Conservation (phyloP, 1,140 invertebrate genomes). For the Drosophila micromelanica region DNA sequence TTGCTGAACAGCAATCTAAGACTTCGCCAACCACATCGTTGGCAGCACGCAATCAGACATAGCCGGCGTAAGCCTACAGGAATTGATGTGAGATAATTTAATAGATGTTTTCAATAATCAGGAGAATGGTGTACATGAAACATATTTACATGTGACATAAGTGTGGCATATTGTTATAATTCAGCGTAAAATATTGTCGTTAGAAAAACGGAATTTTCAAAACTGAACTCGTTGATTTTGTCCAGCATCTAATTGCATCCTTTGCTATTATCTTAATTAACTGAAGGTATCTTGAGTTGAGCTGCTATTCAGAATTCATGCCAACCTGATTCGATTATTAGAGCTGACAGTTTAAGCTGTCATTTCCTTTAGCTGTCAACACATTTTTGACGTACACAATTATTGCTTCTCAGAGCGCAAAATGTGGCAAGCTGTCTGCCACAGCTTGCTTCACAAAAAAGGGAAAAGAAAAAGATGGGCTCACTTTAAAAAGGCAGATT, state of each 20-base stretch:
- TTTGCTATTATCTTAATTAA: slow-evolving; percentile 13
- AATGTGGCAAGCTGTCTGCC: background rate
- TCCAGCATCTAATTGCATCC: background rate
- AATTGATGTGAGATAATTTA: slow-evolving; percentile 1
- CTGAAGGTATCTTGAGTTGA: slow-evolving; percentile 1
- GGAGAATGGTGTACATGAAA: background rate
- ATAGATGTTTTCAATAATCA: background rate
- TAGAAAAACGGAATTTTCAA: too few relatives aligned
- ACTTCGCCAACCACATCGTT: background rate
- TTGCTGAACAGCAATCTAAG: slow-evolving; percentile 4
- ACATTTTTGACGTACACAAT: background rate
- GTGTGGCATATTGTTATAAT: too few relatives aligned
- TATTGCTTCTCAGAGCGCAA: background rate
- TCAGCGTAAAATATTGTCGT: too few relatives aligned
- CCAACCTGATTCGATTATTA: slow-evolving; percentile 19
- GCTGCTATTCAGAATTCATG: slow-evolving; percentile 9
- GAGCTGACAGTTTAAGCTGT: slow-evolving; percentile 6
- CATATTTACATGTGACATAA: background rate
- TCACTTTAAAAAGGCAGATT: slow-evolving; percentile 26
- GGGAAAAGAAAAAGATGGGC: background rate
- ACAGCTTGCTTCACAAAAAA: background rate
- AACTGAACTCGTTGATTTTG: background rate
- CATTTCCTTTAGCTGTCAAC: slow-evolving; percentile 8
- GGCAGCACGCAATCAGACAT: slow-evolving; percentile 7
- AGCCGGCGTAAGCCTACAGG: background rate